Base-by-base conservation (phyloP, 1,140 invertebrate genomes). In the Araneus ventricosus region DNA sequence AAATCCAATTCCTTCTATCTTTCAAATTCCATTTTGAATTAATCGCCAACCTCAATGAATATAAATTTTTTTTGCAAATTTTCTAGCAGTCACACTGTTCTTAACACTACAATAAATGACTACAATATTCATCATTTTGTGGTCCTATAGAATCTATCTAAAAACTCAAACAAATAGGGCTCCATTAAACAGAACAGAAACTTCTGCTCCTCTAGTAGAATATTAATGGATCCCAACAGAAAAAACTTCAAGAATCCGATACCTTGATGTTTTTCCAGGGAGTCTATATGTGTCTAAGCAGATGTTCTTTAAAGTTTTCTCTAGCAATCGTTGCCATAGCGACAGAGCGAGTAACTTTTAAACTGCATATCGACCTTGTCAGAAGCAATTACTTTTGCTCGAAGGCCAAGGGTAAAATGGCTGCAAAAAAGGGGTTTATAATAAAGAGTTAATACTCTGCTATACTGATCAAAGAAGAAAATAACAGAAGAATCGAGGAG, bases 351-450 rank as follows among this genome's bases (percentile, higher is more conserved):
- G 39, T 27, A 45, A 84, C 80, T 84, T 84, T 84, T 84, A 84
- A 84, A 84, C n/a, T 52, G 80, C 80, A 84, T 84, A 84, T 84
- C 80, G 80, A 84, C 80, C 80, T 84, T 84, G 80, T 84, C 80
- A 84, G 27, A 84, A 45, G 80, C 80, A 84, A 84, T 84, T 84
- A 84, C 80, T 84, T 84, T 84, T 34, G 70, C 70, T 75, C 5
- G 30, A 75, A 75, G 70, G 30, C 70, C 70, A 34, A 52, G 37
- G 39, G 41, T 24, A 45, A 82, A 82, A 45, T 45, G 22, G 80
- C 14, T 39, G 39, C n/a, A 75, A 75, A 75, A 37, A 75, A 6
- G 70, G 70, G 70, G 30, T 70, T 75, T 75, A 75, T 75, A 75
- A 75, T 75, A 75, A 75, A 75, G 70, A 75, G 70, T 75, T 75